Conservation (phyloP, 2,888 invertebrate species). For the Crocallis elinguaria region DNA sequence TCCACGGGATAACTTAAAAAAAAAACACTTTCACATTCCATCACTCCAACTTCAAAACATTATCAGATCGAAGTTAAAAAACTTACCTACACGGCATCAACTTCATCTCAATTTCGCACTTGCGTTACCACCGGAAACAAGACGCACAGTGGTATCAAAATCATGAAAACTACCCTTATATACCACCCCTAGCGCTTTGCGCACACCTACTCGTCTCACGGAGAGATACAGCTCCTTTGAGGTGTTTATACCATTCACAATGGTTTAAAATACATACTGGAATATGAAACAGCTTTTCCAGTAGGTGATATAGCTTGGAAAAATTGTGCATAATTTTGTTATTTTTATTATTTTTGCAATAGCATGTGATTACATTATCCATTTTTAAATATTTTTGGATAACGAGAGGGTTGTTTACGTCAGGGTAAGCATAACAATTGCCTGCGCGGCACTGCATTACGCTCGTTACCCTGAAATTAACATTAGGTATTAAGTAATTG, state of each 20-base stretch:
- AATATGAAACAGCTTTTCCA: background rate
- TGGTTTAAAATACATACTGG: conserved; percentile 6
- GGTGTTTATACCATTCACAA: conserved; percentile 15
- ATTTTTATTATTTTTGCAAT: too few species aligned
- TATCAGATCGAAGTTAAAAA: background rate
- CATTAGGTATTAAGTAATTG: too few species aligned
- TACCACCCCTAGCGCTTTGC: conserved; percentile 4
- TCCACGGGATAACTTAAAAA: too few species aligned
- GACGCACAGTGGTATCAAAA: conserved; percentile 19
- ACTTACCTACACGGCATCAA: conserved; percentile 32
- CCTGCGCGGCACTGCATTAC: too few species aligned
- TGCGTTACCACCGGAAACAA: conserved; percentile 5
- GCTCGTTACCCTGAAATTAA: too few species aligned
- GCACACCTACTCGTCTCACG: conserved; percentile 23
- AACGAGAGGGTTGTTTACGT: too few species aligned
- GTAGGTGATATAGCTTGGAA: background rate
- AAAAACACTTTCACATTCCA: background rate
- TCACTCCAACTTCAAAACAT: background rate
- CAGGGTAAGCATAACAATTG: too few species aligned
- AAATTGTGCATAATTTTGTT: too few species aligned
- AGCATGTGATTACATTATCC: too few species aligned
- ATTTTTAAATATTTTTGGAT: too few species aligned
- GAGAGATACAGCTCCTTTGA: conserved; percentile 15
- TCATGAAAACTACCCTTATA: conserved; percentile 18
- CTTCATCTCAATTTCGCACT: conserved; percentile 21